These are phyloP conservation scores for Syrmaticus mikado DNA, from an alignment of 2,113 vertebrate genomes.

Conservation along the genomic window DNA sequence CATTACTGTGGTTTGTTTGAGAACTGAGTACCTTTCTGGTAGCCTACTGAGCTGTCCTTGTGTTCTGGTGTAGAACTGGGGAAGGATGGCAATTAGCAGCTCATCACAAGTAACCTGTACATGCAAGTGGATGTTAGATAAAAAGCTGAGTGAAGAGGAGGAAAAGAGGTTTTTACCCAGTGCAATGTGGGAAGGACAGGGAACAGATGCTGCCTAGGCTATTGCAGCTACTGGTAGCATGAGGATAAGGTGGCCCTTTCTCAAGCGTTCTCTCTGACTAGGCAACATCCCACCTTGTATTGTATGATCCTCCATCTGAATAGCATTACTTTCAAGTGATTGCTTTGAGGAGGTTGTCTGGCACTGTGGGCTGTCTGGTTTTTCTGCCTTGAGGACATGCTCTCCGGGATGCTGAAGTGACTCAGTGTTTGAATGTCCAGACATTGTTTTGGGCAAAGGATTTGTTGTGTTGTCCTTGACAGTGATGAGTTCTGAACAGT, in stretches of 20 bases:
- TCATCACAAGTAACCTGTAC: background rate
- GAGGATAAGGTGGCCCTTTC: background rate
- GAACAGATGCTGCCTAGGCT: background rate
- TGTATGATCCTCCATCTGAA: background rate
- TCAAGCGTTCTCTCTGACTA: background rate
- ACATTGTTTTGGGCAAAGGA: background rate
- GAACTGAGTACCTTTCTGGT: background rate
- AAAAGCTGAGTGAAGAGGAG: background rate
- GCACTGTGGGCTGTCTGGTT: background rate
- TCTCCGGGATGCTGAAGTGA: background rate
- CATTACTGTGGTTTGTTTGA: background rate
- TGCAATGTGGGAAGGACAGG: background rate
- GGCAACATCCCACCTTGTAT: background rate
- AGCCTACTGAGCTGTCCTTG: background rate
- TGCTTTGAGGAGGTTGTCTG: background rate
- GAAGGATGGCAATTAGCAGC: background rate
- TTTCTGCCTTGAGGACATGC: background rate
- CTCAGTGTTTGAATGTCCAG: conserved; percentile 16
- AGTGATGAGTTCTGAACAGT: background rate
- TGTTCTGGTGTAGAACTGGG: background rate
- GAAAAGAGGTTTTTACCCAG: background rate
- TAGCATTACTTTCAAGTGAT: background rate
- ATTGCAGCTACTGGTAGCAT: background rate
- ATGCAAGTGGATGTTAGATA: background rate
- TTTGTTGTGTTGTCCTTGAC: background rate